Base-by-base conservation (phyloP, 2,888 invertebrate genomes). In the Congeria kusceri region DNA sequence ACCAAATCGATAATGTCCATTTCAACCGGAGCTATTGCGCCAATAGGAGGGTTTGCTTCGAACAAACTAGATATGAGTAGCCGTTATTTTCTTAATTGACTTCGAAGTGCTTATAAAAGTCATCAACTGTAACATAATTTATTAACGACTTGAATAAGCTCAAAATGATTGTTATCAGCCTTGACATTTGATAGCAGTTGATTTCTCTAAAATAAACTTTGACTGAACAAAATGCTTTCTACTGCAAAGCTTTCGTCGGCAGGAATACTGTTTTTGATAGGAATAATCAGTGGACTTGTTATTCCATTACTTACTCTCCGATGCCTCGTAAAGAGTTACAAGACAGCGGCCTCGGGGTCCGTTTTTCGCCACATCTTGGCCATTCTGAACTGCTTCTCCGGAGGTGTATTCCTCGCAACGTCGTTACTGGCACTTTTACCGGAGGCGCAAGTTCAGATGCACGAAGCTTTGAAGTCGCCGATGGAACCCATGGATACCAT, bases 181-280 rank as follows among this genome's bases (percentile, higher is more conserved):
- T 13, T 7, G 39, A 39, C 1, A 39, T 39, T 39, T 39, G 39
- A 39, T 39, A 39, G 5, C 39, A 39, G 9, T 39, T 3, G 11
- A n/a, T n/a, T n/a, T 39, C 13, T 39, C 15, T 39, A 39, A 39
- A 1, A 39, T 11, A 39, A 39, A 1, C n/a, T n/a, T n/a, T n/a
- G n/a, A n/a, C 1, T 1, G 39, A 39, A 3, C 39, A 39, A 3
- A 39, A 82, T 82, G 81, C 64, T 57, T n/a, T 44, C 72, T 18
- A 59, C 63, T 13, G 79, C 79, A 4, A 86, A 86, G 71, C 25
- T 86, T 4, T 64, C 59, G n/a, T 82, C 86, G 1, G 23, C 82
- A 18, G 67, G 77, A 29, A 77, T 84, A 29, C 27, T 86, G 0
- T 85, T 86, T 49, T 44, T 74, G 11, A 59, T 84, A 15, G 80